phyloP scores from a whole-genome alignment of 2,888 invertebrate species.

The Sabatieria punctata region DNA sequence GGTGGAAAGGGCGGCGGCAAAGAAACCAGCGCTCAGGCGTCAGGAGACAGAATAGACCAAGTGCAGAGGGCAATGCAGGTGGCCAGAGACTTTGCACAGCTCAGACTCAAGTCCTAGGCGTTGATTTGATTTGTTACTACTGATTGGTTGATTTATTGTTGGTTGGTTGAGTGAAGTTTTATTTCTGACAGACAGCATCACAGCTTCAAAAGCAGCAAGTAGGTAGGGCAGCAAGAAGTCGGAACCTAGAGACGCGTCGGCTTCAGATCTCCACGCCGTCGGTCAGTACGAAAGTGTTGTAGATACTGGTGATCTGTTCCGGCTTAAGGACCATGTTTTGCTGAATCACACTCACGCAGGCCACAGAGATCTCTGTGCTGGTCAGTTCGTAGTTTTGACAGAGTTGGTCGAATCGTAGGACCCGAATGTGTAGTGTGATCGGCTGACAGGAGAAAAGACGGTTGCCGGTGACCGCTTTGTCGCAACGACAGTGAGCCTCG shows the following conservation, averaged over 20 bases:
- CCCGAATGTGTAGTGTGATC: not conserved
- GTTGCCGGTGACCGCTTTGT: not conserved
- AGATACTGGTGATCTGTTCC: too few relatives aligned
- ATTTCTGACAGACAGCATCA: too few relatives aligned
- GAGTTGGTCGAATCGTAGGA: not conserved
- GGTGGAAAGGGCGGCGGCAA: slow-evolving; percentile 96
- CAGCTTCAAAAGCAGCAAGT: too few relatives aligned
- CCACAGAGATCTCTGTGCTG: not conserved
- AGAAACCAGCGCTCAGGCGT: slow-evolving; percentile 85
- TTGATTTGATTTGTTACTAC: too few relatives aligned
- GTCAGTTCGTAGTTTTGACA: not conserved
- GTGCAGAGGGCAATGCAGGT: slow-evolving; percentile 55
- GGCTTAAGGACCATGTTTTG: too few relatives aligned
- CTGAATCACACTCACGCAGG: not conserved
- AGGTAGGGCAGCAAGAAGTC: too few relatives aligned
- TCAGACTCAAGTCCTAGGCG: slow-evolving; percentile 41
- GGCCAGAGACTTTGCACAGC: slow-evolving; percentile 61
- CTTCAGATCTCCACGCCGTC: too few relatives aligned
- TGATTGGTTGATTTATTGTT: too few relatives aligned
- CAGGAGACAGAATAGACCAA: slow-evolving; percentile 56
- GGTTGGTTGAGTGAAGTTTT: too few relatives aligned
- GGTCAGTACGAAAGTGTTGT: too few relatives aligned
- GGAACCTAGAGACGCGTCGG: too few relatives aligned
- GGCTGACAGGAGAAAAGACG: not conserved
- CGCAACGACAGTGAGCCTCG: slow-evolving; percentile 1